Percentiles rank a stretch among this genome's conserved stretches.
Evolutionary conservation across 2,888 invertebrate genomes (phyloP).

Genomic region (Entomobrya multifasciata): DNA sequence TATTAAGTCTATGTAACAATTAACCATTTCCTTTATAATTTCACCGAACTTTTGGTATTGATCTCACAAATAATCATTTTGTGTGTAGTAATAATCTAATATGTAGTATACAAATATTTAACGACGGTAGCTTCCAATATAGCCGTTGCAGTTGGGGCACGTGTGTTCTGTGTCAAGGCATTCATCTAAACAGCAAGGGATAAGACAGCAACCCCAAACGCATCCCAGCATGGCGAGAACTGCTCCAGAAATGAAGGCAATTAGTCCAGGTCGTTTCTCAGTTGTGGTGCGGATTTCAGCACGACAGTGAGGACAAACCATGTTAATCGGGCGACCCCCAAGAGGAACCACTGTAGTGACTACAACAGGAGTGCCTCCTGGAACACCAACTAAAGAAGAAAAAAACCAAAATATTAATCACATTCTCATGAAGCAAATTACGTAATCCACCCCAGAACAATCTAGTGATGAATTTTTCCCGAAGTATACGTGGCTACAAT

Average conservation of each 20-base stretch:
- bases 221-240: constrained; percentile 91
- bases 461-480: background rate
- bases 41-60: too few relatives aligned
- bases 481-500: too few relatives aligned
- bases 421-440: background rate
- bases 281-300: constrained; percentile 92
- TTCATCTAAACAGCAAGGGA: constrained; percentile 95
- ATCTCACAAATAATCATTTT: background rate
- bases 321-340: constrained; percentile 91
- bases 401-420: background rate
- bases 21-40: too few relatives aligned
- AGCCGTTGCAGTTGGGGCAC: constrained; percentile 92
- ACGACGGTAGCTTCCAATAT: constrained; percentile 89
- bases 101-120: too few relatives aligned
- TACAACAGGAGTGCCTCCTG: constrained; percentile 84
- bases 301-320: constrained; percentile 93
- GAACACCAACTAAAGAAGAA: constrained; percentile 27
- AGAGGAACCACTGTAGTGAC: constrained; percentile 92
- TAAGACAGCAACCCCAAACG: constrained; percentile 83
- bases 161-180: constrained; percentile 94
- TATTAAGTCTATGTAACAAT: too few relatives aligned
- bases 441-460: background rate
- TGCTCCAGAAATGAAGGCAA: constrained; percentile 91
- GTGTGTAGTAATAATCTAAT: background rate
- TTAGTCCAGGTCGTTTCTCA: constrained; percentile 90